Percentiles rank a stretch among this genome's conserved stretches.
These are phyloP conservation scores for Sebastes paucispinis DNA, from an alignment of 2,797 vertebrate species.

Conservation along the genomic window DNA sequence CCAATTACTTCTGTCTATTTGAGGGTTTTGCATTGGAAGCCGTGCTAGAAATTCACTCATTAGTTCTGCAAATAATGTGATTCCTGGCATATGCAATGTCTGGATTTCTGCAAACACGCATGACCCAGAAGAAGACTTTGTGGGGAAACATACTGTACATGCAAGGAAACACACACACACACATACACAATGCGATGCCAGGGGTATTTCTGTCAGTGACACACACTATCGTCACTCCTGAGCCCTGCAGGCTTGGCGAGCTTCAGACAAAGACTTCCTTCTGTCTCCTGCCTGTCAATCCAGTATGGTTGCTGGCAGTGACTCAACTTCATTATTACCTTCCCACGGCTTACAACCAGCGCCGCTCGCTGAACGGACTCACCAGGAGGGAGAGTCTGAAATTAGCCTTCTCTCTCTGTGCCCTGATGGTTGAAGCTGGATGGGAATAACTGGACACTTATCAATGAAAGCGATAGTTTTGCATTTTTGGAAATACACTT, in stretches of 20 bases:
- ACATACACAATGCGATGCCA: background rate
- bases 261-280: conserved; percentile 61
- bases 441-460: background rate
- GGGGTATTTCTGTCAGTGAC: conserved; percentile 53
- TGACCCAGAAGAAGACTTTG: background rate
- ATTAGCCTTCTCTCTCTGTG: conserved; percentile 14
- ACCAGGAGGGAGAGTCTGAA: conserved; percentile 34
- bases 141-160: background rate
- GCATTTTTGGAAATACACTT: background rate
- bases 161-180: background rate
- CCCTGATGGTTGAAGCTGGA: background rate
- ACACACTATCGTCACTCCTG: conserved; percentile 44
- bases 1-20: conserved; percentile 36
- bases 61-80: background rate
- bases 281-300: conserved; percentile 61
- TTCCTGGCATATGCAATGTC: background rate
- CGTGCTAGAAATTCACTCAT: background rate
- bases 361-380: conserved; percentile 42
- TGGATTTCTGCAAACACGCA: background rate
- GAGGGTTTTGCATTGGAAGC: background rate
- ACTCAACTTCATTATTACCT: conserved; percentile 74
- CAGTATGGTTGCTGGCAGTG: conserved; percentile 63
- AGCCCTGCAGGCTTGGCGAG: conserved; percentile 25
- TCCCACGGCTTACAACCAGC: conserved; percentile 63
- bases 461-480: background rate